Base-by-base conservation (phyloP, 2,797 vertebrate genomes). In the Argya squamiceps region DNA sequence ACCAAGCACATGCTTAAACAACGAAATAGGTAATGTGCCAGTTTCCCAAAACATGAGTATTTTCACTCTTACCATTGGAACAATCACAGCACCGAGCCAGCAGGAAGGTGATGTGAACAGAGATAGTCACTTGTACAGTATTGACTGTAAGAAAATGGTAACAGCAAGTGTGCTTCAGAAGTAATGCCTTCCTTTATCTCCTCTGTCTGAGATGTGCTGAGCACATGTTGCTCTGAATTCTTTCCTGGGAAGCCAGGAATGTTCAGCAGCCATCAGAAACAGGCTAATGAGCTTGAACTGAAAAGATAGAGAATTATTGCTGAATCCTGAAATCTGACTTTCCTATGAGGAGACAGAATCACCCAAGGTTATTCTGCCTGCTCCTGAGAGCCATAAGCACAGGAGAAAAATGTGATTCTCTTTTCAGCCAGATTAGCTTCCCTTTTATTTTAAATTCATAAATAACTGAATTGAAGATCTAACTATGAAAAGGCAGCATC, bases 1-100 rank as follows among this genome's bases (percentile, higher is more conserved):
- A 2, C 79, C 2, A 21, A 69, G 69, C 63, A 14, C 7, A 1
- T 0, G 5, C 27, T 27, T 39, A 17, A 71, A 44, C 0, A 58
- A 34, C 3, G 0, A 34, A 91, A 30, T 4, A 55, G 56, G 21
- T 46, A 55, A 70, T 9, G 23, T 0, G 0, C 26, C 36, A 1
- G 58, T 80, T 80, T 22, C 69, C 55, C 36, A 69, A 58, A 65
- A 50, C 15, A 65, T 11, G 19, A 53, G 53, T 68, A 46, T 41
- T 90, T 89, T 83, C 12, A 41, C 34, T 73, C 37, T 70, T 83
- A 15, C 16, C 0, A 0, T 2, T 56, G 69, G 55, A 82, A 55
- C 37, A 76, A 39, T 55, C 26, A 17, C 43, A 85, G 36, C 81
- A 68, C 65, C 34, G 32, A 81, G 36, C 36, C 3, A 6, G 46